These are phyloP conservation scores for Papilio demoleus DNA, from an alignment of 2,888 invertebrate species.

Conservation along the genomic window DNA sequence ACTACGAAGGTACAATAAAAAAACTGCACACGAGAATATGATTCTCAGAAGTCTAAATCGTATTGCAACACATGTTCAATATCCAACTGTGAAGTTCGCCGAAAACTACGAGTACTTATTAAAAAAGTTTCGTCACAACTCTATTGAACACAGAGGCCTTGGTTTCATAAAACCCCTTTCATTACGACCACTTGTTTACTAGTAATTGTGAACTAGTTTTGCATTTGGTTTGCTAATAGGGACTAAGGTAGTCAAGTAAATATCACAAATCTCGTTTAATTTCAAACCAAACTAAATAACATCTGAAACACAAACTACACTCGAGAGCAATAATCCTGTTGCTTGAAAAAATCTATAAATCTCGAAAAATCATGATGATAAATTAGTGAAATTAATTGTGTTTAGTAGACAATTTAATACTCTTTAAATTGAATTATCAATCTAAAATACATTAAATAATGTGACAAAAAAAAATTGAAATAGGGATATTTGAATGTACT, in stretches of 20 bases:
- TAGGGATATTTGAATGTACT: too few relatives aligned
- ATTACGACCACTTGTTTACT: conserved; percentile 33
- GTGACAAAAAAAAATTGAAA: too few relatives aligned
- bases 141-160: conserved; percentile 31
- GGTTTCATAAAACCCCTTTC: conserved; percentile 37
- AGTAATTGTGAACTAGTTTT: conserved; percentile 34
- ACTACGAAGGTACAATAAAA: not conserved
- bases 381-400: too few relatives aligned
- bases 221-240: conserved; percentile 38
- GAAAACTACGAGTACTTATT: conserved; percentile 26
- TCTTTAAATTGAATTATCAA: too few relatives aligned
- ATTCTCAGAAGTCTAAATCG: not conserved
- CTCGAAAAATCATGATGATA: too few relatives aligned
- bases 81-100: conserved; percentile 30
- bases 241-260: conserved; percentile 8
- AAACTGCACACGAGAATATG: not conserved
- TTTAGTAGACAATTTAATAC: too few relatives aligned
- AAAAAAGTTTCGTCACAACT: conserved; percentile 38
- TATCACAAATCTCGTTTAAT: conserved; percentile 24
- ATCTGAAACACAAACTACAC: not conserved
- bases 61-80: conserved; percentile 27
- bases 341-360: too few relatives aligned
- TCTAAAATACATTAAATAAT: too few relatives aligned
- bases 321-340: too few relatives aligned
- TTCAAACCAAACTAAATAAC: not conserved